A percentile compares a stretch with the other conserved stretches of the same genome.
Evolutionary conservation across 2,113 vertebrate genomes (phyloP).

Genomic region (Scalopus aquaticus): DNA sequence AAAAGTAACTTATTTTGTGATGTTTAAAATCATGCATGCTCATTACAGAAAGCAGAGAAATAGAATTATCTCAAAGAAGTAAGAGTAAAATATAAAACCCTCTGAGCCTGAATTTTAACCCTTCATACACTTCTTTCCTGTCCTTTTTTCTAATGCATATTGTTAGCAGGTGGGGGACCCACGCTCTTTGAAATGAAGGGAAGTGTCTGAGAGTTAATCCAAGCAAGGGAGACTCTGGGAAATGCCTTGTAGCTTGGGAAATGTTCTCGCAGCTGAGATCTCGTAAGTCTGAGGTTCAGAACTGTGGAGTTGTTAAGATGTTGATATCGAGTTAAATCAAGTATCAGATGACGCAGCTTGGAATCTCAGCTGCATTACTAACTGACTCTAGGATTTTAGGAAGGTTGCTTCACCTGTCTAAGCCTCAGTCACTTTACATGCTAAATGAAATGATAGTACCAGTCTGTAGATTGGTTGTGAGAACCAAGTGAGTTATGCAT

Average conservation of each 20-base stretch:
- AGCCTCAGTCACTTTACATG: background rate
- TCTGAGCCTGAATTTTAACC: background rate
- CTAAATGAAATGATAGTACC: background rate
- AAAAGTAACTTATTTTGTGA: background rate
- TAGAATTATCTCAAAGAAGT: background rate
- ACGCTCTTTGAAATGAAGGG: background rate
- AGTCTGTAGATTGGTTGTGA: background rate
- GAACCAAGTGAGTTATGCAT: background rate
- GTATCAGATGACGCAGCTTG: background rate
- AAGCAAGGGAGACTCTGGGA: background rate
- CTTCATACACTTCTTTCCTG: background rate
- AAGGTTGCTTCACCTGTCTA: background rate
- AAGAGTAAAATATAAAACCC: background rate
- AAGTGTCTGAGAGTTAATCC: background rate
- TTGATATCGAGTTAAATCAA: background rate
- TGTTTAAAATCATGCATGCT: slow-evolving; percentile 18
- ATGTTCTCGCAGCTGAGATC: background rate
- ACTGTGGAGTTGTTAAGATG: background rate
- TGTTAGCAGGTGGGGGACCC: background rate
- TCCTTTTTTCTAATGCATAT: background rate
- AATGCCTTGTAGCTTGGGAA: background rate
- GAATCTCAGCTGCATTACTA: background rate
- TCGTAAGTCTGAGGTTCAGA: background rate
- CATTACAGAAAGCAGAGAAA: background rate
- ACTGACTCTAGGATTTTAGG: background rate